These are phyloP conservation scores for Opisthograptis luteolata DNA, from an alignment of 2,888 invertebrate genomes.

Conservation along the genomic window DNA sequence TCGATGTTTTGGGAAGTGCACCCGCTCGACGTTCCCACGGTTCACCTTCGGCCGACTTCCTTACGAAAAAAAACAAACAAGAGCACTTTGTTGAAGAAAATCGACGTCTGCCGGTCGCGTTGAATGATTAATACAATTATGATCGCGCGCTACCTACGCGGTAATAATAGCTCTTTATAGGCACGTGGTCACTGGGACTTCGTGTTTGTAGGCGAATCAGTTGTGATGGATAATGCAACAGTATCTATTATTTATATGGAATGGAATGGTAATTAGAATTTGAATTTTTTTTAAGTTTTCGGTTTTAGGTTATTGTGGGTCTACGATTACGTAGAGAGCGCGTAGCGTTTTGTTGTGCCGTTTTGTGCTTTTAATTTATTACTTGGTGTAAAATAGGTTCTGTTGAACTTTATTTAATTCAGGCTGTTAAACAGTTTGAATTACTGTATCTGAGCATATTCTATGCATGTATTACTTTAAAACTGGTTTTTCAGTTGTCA, in stretches of 20 bases:
- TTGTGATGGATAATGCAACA: slow-evolving; percentile 41
- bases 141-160: slow-evolving; percentile 77
- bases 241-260: slow-evolving; percentile 31
- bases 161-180: slow-evolving; percentile 79
- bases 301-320: neutral
- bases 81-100: slow-evolving; percentile 84
- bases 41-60: slow-evolving; percentile 83
- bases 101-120: slow-evolving; percentile 83
- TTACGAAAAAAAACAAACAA: slow-evolving; percentile 84
- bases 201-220: slow-evolving; percentile 41
- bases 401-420: too few relatives aligned
- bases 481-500: too few relatives aligned
- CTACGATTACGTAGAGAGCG: slow-evolving; percentile 16
- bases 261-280: slow-evolving; percentile 36
- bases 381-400: neutral
- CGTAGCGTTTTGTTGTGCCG: slow-evolving; percentile 12
- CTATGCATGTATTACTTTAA: too few relatives aligned
- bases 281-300: slow-evolving; percentile 6
- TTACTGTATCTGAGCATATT: too few relatives aligned
- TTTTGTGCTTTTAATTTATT: too few relatives aligned
- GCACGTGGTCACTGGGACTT: slow-evolving; percentile 67
- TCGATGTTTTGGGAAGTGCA: slow-evolving; percentile 85
- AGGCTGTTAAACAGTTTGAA: too few relatives aligned
- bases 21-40: slow-evolving; percentile 84
- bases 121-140: slow-evolving; percentile 84